Evolutionary conservation across 2,888 invertebrate species (phyloP).

Genomic region (Aphidoletes aphidimyza): DNA sequence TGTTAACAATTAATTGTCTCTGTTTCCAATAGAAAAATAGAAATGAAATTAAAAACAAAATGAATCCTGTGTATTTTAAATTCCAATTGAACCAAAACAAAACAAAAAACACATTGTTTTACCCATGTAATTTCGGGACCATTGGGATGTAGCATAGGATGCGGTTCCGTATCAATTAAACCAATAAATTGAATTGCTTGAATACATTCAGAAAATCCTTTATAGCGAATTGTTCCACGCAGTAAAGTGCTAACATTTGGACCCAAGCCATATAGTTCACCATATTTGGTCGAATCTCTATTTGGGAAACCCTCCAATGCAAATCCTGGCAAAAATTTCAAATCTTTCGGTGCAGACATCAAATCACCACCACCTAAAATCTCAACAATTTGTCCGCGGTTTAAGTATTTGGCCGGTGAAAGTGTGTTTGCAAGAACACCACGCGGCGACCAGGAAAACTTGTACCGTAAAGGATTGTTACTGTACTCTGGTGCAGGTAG

Average conservation of each 20-base stretch:
- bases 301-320: conserved; percentile 97
- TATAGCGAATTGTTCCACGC: conserved; percentile 92
- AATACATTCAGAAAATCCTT: conserved; percentile 87
- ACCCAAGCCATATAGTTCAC: conserved; percentile 85
- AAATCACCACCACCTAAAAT: conserved; percentile 89
- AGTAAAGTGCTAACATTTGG: conserved; percentile 87
- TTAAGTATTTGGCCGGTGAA: conserved; percentile 87
- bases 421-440: conserved; percentile 92
- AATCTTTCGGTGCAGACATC: conserved; percentile 80
- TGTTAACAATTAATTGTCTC: conserved; percentile 86
- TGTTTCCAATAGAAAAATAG: conserved; percentile 63
- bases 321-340: conserved; percentile 96
- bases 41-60: too few species aligned
- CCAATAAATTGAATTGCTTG: conserved; percentile 89
- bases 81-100: conserved; percentile 47
- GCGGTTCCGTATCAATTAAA: conserved; percentile 84
- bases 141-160: conserved; percentile 91
- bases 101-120: conserved; percentile 59
- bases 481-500: conserved; percentile 97
- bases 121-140: conserved; percentile 98
- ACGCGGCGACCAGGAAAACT: conserved; percentile 97
- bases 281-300: conserved; percentile 92
- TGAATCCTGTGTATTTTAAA: conserved; percentile 51
- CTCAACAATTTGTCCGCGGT: conserved; percentile 86
- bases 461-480: conserved; percentile 88